Evolutionary conservation across 2,113 vertebrate species (phyloP).

Genomic region (Rhabdomys dilectus): DNA sequence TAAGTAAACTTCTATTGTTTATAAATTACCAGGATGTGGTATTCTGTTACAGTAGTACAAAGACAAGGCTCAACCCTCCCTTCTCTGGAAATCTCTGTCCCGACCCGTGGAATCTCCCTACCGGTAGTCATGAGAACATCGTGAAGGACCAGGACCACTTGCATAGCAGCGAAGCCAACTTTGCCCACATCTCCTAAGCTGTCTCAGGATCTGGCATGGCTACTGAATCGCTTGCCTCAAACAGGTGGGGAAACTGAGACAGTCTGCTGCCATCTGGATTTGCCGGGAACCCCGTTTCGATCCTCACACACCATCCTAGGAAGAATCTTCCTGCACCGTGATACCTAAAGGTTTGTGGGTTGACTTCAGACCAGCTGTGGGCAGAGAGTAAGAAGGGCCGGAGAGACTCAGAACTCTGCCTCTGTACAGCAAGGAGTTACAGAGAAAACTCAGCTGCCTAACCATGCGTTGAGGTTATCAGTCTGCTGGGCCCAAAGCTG

Average conservation of each 20-base stretch:
- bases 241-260: not conserved
- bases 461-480: not conserved
- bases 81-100: not conserved
- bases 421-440: slow-evolving; percentile 4
- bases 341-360: not conserved
- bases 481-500: not conserved
- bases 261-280: slow-evolving; percentile 9
- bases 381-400: not conserved
- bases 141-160: not conserved
- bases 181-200: not conserved
- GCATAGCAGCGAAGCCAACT: not conserved
- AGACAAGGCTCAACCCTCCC: not conserved
- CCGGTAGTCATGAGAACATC: not conserved
- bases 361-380: not conserved
- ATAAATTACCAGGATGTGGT: not conserved
- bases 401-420: not conserved
- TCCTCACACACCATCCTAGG: not conserved
- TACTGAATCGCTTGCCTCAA: not conserved
- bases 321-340: not conserved
- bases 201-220: not conserved
- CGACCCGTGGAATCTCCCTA: accelerated
- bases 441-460: not conserved
- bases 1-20: slow-evolving; percentile 33
- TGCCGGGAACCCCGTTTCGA: not conserved
- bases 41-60: not conserved